Evolutionary conservation across 2,888 invertebrate species (phyloP).

Genomic region (Mimas tiliae): DNA sequence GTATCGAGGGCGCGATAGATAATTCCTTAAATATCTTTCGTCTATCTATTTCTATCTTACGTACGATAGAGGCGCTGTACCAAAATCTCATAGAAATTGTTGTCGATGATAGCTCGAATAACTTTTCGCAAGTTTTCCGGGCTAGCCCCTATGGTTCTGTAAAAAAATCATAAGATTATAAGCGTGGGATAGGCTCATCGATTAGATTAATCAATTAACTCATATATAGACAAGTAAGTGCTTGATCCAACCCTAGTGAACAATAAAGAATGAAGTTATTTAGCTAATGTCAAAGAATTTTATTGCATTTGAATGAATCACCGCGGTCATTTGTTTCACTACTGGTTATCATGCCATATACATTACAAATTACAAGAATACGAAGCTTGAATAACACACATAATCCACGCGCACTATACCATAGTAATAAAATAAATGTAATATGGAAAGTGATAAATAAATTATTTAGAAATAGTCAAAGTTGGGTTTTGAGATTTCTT

Average conservation of each 20-base stretch:
- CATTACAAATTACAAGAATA: background rate
- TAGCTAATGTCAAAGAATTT: conserved; percentile 37
- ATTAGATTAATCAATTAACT: too few species aligned
- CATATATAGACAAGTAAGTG: background rate
- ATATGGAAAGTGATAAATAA: background rate
- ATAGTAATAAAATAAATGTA: background rate
- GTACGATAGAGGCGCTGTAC: too few species aligned
- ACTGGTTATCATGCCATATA: conserved; percentile 35
- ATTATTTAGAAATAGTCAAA: background rate
- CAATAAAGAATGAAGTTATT: conserved; percentile 47
- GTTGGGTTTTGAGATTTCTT: background rate
- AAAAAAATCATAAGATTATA: too few species aligned
- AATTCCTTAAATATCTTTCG: too few species aligned
- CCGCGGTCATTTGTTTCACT: conserved; percentile 32
- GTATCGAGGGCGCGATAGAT: too few species aligned
- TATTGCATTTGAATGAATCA: conserved; percentile 39
- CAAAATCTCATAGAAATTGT: too few species aligned
- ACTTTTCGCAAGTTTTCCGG: too few species aligned
- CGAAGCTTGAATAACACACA: background rate
- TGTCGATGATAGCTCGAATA: too few species aligned
- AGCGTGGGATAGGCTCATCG: too few species aligned
- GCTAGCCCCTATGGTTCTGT: too few species aligned
- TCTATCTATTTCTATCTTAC: too few species aligned
- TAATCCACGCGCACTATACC: background rate
- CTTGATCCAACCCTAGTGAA: conserved; percentile 29